phyloP scores from a whole-genome alignment of 2,888 invertebrate genomes.

The Acrobasis consociella region DNA sequence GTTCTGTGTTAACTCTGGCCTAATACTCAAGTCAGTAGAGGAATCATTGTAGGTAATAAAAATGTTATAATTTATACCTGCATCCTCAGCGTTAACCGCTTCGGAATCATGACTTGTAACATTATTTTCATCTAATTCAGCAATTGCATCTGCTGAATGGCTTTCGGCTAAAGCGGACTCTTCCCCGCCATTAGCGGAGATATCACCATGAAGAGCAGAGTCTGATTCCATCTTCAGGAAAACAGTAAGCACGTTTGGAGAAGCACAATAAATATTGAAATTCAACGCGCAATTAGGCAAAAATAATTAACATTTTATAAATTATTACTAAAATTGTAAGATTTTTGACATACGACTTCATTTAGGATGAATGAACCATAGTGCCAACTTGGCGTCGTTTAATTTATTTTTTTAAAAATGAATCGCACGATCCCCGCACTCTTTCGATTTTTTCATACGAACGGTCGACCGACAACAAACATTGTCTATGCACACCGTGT shows the following conservation, averaged over 20 bases:
- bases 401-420: slow-evolving; percentile 17
- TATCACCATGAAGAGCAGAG: slow-evolving; percentile 63
- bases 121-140: slow-evolving; percentile 65
- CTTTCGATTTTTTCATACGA: no score
- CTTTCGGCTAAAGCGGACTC: slow-evolving; percentile 69
- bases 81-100: slow-evolving; percentile 54
- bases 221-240: slow-evolving; percentile 68
- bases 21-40: no score
- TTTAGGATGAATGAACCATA: slow-evolving; percentile 42
- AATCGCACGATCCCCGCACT: no score
- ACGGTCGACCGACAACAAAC: no score
- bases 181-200: slow-evolving; percentile 78
- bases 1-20: no score
- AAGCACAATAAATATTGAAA: slow-evolving; percentile 58
- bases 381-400: slow-evolving; percentile 36
- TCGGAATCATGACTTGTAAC: slow-evolving; percentile 61
- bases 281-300: slow-evolving; percentile 39
- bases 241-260: slow-evolving; percentile 34
- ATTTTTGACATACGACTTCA: slow-evolving; percentile 52
- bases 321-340: slow-evolving; percentile 43
- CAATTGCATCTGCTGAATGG: slow-evolving; percentile 58
- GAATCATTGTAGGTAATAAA: background rate
- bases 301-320: slow-evolving; percentile 49
- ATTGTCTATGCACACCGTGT: no score
- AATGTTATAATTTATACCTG: slow-evolving; percentile 45